Base-by-base conservation (phyloP, 1,140 invertebrate species). In the Nasonia longicornis region DNA sequence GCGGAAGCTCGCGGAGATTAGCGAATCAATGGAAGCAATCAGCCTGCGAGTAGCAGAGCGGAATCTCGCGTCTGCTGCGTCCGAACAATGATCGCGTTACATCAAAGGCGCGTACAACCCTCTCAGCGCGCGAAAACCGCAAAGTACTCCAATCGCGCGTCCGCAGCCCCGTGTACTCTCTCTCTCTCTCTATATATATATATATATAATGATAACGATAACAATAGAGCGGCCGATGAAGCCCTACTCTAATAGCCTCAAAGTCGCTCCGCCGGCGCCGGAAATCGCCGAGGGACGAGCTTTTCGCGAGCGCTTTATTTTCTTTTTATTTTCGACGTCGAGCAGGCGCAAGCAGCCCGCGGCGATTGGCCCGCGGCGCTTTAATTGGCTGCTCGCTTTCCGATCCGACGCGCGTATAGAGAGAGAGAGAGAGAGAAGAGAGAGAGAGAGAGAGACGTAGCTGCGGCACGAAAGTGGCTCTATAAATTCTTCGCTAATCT, bases 401-500 rank as follows among this genome's bases (percentile, higher is more conserved):
- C 69, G 78, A 74, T 78, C 69, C 26, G 67, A 70, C 29, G 45
- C 20, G 26, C 26, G 26, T 26, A 26, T 26, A 26, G 26, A 26
- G 26, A 26, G 26, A 26, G 26, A 26, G 26, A 26, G 26, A 26
- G 26, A 26, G 26, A 26, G 26, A 26, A 26, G 26, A 26, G 26
- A 26, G 26, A 26, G 26, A 26, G 26, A 26, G 26, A 26, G 26
- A 26, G 26, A 26, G 26, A 26, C 26, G 26, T 26, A 64, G 64
- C 63, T 6, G 31, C 31, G 31, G 42, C 35, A 45, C 70, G 26
- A 84, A 84, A 86, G 86, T 87, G 85, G 83, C 86, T 84, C 86
- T 85, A 87, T 87, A 87, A 87, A 87, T 87, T 87, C 84, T 83
- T 79, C 7, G 79, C 84, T 87, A 87, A 87, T 87, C 86, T 87